phyloP scores from a whole-genome alignment of 2,888 invertebrate species.

The Dynastes tityus region DNA sequence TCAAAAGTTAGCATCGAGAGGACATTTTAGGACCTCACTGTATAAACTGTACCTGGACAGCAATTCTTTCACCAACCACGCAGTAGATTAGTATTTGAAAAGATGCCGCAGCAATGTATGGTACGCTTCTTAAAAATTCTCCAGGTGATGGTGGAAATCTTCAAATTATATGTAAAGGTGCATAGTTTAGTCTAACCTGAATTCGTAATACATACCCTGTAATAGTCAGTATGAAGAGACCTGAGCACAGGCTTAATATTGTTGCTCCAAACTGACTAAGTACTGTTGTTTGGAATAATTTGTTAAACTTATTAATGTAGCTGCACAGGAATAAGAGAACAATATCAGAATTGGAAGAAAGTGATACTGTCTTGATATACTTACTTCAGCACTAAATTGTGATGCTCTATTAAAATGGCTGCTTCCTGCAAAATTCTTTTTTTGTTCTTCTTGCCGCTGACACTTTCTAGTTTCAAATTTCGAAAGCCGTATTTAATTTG shows the following conservation, averaged over 20 bases:
- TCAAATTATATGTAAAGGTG: not conserved
- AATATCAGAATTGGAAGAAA: not conserved
- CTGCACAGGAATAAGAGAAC: not conserved
- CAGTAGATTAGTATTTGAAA: conserved; percentile 4
- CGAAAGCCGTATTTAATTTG: conserved; percentile 1
- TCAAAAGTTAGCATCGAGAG: too few species aligned
- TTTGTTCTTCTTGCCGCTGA: not conserved
- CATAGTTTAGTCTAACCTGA: too few species aligned
- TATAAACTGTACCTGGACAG: not conserved
- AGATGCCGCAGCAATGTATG: not conserved
- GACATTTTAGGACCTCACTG: too few species aligned
- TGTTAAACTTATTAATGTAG: not conserved
- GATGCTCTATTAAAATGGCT: not conserved
- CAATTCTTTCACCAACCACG: not conserved
- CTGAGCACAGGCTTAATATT: not conserved
- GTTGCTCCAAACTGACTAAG: not conserved
- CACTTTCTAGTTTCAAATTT: not conserved
- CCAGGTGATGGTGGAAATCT: conserved; percentile 8
- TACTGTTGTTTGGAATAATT: not conserved
- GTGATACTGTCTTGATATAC: not conserved
- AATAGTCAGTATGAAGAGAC: conserved; percentile 2
- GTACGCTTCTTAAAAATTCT: not conserved
- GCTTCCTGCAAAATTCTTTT: not conserved
- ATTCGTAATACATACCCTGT: not conserved
- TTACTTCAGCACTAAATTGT: conserved; percentile 12